Conservation (phyloP, 1,140 invertebrate species). For the Atta cephalotes region DNA sequence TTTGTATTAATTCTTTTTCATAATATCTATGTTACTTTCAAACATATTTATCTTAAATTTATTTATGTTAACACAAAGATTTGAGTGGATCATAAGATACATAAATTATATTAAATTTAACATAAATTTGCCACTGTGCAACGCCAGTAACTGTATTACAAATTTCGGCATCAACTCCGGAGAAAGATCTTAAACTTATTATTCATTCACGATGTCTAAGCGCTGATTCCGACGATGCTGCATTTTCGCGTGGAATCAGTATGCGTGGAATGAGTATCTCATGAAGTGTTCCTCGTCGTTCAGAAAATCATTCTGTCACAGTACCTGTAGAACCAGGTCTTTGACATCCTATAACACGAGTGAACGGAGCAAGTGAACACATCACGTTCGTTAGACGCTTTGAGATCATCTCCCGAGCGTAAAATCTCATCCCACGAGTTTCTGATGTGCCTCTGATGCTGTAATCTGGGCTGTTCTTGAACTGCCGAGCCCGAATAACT, state of each 20-base stretch:
- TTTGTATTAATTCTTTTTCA: no score
- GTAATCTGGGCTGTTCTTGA: slow-evolving; percentile 20
- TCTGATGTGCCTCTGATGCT: neutral
- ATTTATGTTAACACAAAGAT: no score
- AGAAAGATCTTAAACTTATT: no score
- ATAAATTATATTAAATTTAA: no score
- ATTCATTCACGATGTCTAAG: no score
- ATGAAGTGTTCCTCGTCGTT: neutral
- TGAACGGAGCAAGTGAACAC: slow-evolving; percentile 7
- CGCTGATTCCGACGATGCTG: neutral
- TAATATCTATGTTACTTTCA: no score
- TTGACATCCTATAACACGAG: slow-evolving; percentile 10
- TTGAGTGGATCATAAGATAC: no score
- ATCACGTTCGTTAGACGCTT: slow-evolving; percentile 22
- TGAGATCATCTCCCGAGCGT: slow-evolving; percentile 17
- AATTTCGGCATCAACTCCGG: no score
- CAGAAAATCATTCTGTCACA: neutral
- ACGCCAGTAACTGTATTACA: no score
- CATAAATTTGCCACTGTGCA: no score
- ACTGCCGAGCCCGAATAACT: slow-evolving; percentile 30
- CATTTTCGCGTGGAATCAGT: neutral
- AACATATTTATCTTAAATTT: no score
- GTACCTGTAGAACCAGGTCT: neutral
- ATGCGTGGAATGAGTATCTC: neutral
- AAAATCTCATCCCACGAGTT: slow-evolving; percentile 8